Evolutionary conservation across 2,888 invertebrate species (phyloP).

Genomic region (Lucinisca nassula): DNA sequence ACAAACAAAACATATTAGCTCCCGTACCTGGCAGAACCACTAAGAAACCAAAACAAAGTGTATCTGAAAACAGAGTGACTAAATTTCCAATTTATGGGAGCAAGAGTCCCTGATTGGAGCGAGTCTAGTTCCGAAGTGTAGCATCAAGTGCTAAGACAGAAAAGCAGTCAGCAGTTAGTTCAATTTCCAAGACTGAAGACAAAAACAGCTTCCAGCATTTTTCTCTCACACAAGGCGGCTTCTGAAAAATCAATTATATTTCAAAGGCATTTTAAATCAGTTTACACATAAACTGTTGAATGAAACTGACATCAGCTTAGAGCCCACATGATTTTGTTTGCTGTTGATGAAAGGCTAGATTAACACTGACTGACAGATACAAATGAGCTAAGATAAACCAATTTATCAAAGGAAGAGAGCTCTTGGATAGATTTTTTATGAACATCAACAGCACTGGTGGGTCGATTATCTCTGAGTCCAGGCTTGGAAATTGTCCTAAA

Average conservation of each 20-base stretch:
- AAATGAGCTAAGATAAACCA: slow-evolving; percentile 72
- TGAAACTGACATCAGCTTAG: slow-evolving; percentile 54
- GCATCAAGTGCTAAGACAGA: not conserved
- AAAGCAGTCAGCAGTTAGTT: not conserved
- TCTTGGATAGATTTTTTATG: not conserved
- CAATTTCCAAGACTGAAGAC: not conserved
- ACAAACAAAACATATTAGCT: no score
- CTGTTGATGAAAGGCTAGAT: slow-evolving; percentile 66
- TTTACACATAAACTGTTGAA: slow-evolving; percentile 68
- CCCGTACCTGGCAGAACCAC: no score
- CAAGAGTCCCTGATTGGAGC: no score
- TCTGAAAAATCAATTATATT: slow-evolving; percentile 70
- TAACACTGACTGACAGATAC: slow-evolving; percentile 69
- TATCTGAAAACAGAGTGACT: no score
- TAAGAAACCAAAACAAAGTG: no score
- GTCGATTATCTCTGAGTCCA: no score
- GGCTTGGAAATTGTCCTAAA: no score
- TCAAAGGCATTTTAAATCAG: slow-evolving; percentile 75
- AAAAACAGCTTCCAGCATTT: slow-evolving; percentile 3
- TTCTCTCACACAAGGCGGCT: slow-evolving; percentile 10
- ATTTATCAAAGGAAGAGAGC: slow-evolving; percentile 53
- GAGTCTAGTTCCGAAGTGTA: no score
- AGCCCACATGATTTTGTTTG: slow-evolving; percentile 17
- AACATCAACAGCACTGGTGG: no score
- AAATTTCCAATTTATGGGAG: no score